Evolutionary conservation across 2,797 vertebrate genomes (phyloP).

Genomic region (Helicolenus hilgendorfi): DNA sequence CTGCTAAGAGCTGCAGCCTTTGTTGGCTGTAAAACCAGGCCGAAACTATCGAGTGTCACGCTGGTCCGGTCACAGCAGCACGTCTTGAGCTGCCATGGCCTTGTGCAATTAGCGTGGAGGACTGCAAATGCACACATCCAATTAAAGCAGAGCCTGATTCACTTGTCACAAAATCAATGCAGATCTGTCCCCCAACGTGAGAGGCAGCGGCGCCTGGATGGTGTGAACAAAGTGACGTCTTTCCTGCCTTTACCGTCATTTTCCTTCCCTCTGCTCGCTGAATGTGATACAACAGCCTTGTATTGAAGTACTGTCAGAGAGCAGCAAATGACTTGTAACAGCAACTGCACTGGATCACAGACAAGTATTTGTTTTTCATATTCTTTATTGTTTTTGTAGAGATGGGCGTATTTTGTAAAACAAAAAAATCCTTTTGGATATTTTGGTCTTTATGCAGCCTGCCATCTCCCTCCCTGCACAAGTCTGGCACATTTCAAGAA

Average conservation of each 20-base stretch:
- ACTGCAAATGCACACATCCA: constrained; percentile 69
- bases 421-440: background rate
- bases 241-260: constrained; percentile 23
- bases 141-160: constrained; percentile 59
- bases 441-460: constrained; percentile 18
- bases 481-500: constrained; percentile 42
- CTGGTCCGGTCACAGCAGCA: constrained; percentile 32
- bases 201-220: constrained; percentile 27
- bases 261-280: background rate
- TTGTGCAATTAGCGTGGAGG: constrained; percentile 60
- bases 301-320: constrained; percentile 53
- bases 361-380: constrained; percentile 16
- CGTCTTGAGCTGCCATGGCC: constrained; percentile 31
- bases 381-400: constrained; percentile 20
- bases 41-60: background rate
- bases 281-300: constrained; percentile 17
- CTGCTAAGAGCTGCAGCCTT: background rate
- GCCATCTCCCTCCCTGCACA: constrained; percentile 9
- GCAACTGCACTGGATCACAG: constrained; percentile 23
- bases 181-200: constrained; percentile 56
- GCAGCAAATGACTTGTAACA: constrained; percentile 32
- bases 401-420: constrained; percentile 15
- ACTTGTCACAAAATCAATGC: constrained; percentile 85
- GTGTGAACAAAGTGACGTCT: constrained; percentile 46
- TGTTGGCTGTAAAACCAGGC: background rate